phyloP scores from a whole-genome alignment of 1,140 invertebrate species.

The Neodiprion virginianus region DNA sequence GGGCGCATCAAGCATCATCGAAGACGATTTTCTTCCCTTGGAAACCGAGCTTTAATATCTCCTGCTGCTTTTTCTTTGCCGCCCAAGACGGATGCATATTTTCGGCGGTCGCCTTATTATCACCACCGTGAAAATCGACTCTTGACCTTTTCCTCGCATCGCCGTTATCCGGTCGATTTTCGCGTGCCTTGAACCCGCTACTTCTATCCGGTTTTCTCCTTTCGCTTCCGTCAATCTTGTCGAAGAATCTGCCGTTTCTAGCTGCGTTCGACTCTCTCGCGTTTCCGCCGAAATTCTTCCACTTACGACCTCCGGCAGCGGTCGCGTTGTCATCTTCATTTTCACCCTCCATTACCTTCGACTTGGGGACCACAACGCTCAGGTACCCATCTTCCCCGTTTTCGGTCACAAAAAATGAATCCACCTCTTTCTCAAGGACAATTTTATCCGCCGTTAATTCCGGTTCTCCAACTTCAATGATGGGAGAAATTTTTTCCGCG shows the following conservation, averaged over 20 bases:
- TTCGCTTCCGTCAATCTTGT: conserved; percentile 15
- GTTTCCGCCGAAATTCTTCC: background rate
- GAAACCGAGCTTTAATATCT: conserved; percentile 47
- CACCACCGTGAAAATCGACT: background rate
- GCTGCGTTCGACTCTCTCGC: background rate
- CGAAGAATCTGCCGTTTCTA: conserved; percentile 28
- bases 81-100: conserved; percentile 60
- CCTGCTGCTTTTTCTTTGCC: conserved; percentile 52
- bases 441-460: conserved; percentile 16
- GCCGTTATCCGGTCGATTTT: background rate
- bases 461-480: background rate
- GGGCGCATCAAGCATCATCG: conserved; percentile 33
- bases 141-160: background rate
- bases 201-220: conserved; percentile 6
- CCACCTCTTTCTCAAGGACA: conserved; percentile 34
- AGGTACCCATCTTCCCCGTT: conserved; percentile 39
- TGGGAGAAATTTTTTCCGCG: conserved; percentile 16
- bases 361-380: conserved; percentile 34
- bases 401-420: conserved; percentile 47
- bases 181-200: background rate
- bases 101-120: conserved; percentile 20
- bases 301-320: background rate
- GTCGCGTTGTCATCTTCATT: background rate
- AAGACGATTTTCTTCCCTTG: conserved; percentile 55
- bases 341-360: background rate